Evolutionary conservation across 2,888 invertebrate genomes (phyloP).

Genomic region (Drosophila suboccidentalis): DNA sequence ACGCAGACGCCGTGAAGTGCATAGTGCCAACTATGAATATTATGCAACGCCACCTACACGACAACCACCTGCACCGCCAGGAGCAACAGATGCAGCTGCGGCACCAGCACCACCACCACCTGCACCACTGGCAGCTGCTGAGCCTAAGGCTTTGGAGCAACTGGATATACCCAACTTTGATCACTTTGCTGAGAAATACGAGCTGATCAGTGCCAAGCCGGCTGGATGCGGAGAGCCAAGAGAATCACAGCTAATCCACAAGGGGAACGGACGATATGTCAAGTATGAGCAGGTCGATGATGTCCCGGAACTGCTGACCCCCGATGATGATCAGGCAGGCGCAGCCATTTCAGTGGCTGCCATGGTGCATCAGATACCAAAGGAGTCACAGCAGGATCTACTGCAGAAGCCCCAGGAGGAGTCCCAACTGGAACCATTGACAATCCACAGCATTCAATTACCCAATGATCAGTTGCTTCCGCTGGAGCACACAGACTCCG

Average conservation of each 20-base stretch:
- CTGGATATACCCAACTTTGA: conserved; percentile 67
- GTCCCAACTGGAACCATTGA: background rate
- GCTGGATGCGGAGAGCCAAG: conserved; percentile 19
- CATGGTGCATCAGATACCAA: conserved; percentile 53
- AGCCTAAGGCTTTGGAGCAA: conserved; percentile 18
- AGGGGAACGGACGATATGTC: conserved; percentile 70
- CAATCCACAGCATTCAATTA: background rate
- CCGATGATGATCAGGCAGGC: conserved; percentile 60
- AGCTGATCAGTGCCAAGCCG: conserved; percentile 50
- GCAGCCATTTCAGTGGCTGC: conserved; percentile 63
- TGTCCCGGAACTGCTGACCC: conserved; percentile 67
- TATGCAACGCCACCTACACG: conserved; percentile 61
- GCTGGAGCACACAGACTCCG: conserved; percentile 43
- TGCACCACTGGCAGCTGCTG: background rate
- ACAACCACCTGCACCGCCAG: conserved; percentile 66
- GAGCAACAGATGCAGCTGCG: conserved; percentile 24
- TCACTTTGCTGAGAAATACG: conserved; percentile 71
- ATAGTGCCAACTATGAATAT: conserved; percentile 56
- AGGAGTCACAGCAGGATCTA: background rate
- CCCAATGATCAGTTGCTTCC: conserved; percentile 10
- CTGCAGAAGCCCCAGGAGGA: background rate
- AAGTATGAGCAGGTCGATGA: conserved; percentile 80
- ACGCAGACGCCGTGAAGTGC: conserved; percentile 49
- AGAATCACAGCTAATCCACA: conserved; percentile 18
- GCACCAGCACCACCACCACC: conserved; percentile 47